Conservation (phyloP, 1,140 invertebrate genomes). For the Temnothorax longispinosus region DNA sequence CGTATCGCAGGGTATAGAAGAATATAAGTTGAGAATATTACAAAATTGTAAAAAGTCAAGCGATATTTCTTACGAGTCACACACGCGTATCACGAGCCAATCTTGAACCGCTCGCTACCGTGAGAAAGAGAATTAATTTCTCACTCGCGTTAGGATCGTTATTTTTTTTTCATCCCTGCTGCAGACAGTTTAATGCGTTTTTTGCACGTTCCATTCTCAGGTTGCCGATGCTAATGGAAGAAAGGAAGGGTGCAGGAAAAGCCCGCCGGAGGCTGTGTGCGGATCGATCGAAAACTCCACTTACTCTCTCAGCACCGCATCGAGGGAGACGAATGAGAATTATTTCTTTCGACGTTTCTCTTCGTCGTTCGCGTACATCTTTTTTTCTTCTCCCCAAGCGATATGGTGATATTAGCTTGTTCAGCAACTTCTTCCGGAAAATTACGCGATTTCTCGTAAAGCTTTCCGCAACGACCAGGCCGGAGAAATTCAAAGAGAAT, state of each 20-base stretch:
- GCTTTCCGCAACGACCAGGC: neutral
- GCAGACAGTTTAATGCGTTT: constrained; percentile 65
- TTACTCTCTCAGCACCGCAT: constrained; percentile 5
- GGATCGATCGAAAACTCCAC: constrained; percentile 57
- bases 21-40: neutral
- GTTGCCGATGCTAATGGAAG: constrained; percentile 52
- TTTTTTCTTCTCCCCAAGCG: neutral
- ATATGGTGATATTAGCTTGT: constrained; percentile 19
- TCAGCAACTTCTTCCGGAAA: constrained; percentile 24
- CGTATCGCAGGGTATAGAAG: neutral
- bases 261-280: constrained; percentile 20
- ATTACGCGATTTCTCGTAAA: constrained; percentile 29
- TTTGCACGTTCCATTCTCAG: constrained; percentile 33
- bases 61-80: constrained; percentile 48
- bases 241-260: constrained; percentile 13
- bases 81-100: constrained; percentile 25
- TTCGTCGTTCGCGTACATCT: neutral
- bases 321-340: constrained; percentile 14
- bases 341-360: constrained; percentile 40
- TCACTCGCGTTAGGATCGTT: neutral
- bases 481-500: neutral
- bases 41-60: constrained; percentile 30
- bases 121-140: constrained; percentile 57
- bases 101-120: constrained; percentile 13
- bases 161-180: neutral